A percentile compares a stretch with the other conserved stretches of the same genome.
phyloP scores from a whole-genome alignment of 2,888 invertebrate genomes.

The Lagria hirta region DNA sequence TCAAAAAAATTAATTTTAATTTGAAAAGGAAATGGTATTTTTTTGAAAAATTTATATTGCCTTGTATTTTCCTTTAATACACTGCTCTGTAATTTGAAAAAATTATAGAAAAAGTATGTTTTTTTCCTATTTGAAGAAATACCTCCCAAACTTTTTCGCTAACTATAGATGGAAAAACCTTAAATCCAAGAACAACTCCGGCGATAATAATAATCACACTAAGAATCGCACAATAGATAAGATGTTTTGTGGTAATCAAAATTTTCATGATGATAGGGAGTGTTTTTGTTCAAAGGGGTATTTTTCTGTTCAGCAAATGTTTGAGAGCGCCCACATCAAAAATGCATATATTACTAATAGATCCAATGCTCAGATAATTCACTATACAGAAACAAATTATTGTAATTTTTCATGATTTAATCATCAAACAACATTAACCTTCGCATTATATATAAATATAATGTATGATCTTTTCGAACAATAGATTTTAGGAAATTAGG shows the following conservation, averaged over 20 bases:
- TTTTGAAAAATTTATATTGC: conserved; percentile 40
- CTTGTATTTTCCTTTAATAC: conserved; percentile 38
- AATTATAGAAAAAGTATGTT: too few species aligned
- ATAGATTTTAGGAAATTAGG: too few species aligned
- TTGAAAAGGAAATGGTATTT: conserved; percentile 41
- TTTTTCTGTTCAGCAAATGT: neutral
- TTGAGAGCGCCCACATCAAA: conserved; percentile 8
- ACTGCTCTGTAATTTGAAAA: conserved; percentile 37
- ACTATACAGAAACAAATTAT: conserved; percentile 7
- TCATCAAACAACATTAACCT: conserved; percentile 21
- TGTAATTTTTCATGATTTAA: conserved; percentile 23
- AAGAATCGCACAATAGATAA: conserved; percentile 32
- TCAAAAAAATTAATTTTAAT: conserved; percentile 41
- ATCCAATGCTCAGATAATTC: conserved; percentile 9
- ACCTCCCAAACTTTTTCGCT: conserved; percentile 43
- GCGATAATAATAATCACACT: conserved; percentile 31
- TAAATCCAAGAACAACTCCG: conserved; percentile 36
- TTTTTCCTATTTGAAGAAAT: too few species aligned
- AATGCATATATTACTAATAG: conserved; percentile 14
- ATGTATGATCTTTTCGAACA: too few species aligned
- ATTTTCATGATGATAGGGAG: conserved; percentile 28
- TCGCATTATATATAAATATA: conserved; percentile 7
- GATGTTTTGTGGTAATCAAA: conserved; percentile 27
- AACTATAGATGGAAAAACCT: conserved; percentile 36
- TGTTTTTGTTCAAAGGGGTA: conserved; percentile 14